Base-by-base conservation (phyloP, 2,113 vertebrate genomes). In the Eptatretus burgeri region DNA sequence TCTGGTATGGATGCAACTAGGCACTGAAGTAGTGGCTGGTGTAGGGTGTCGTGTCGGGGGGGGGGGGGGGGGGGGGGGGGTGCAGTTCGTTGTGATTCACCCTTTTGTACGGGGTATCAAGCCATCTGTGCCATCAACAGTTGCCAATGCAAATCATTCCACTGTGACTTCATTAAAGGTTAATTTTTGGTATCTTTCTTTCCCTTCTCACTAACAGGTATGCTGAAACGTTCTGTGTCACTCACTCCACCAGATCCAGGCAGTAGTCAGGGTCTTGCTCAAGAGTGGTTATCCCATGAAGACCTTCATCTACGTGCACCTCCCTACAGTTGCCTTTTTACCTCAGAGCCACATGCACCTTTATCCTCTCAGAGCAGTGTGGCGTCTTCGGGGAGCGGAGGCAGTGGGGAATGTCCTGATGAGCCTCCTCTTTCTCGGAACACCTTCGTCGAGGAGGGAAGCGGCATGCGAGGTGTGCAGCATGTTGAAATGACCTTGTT, bases 331-430 rank as follows among this genome's bases (percentile, higher is more conserved):
- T 85, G 73, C 82, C 79, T 63, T 84, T 79, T 56, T 79, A 95
- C 74, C n/a, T 60, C 56, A 20, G 56, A 60, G 56, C 56, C 2
- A 2, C 91, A 98, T 70, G 88, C 87, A 64, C 89, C 89, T 69
- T 82, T 98, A 68, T 98, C 91, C 65, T 89, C 91, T 72, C 91
- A 98, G 82, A 94, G 91, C 79, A 98, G 91, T 77, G 82, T 98
- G 72, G 91, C 91, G 68, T 98, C 91, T 71, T 95, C 91, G 14
- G 91, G 91, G 74, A 98, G 91, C 68, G 91, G 91, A 68, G 87
- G 89, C 75, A 98, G 89, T 70, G 56, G 56, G 56, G 91, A 98
- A 78, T 86, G 88, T 71, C 81, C 89, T 80, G 89, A 98, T 74
- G 87, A 94, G 73, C 80, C 76, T 77, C 70, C 71, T 20, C 67